These are phyloP conservation scores for Gymnothorax reevesii DNA, from an alignment of 2,797 vertebrate species.

Conservation along the genomic window DNA sequence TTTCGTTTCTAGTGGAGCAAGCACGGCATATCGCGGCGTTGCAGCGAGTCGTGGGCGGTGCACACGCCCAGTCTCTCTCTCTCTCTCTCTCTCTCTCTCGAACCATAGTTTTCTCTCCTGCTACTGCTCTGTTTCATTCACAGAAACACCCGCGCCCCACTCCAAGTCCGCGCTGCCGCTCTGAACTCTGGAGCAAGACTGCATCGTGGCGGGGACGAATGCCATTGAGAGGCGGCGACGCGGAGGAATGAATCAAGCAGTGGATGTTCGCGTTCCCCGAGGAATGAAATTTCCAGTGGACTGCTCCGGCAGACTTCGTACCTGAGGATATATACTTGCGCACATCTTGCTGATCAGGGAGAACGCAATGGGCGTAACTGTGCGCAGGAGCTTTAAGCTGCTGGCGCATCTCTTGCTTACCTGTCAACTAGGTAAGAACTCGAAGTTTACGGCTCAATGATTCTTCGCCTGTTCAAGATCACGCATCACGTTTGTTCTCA, in stretches of 20 bases:
- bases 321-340: slow-evolving; percentile 8
- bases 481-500: not conserved
- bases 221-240: slow-evolving; percentile 36
- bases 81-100: not conserved
- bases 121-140: not conserved
- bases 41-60: slow-evolving; percentile 62
- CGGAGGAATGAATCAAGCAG: slow-evolving; percentile 55
- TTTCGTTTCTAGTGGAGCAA: not conserved
- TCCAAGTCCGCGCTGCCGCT: slow-evolving; percentile 24
- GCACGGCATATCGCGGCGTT: slow-evolving; percentile 15
- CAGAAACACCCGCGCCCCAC: not conserved
- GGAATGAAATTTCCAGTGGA: slow-evolving; percentile 16
- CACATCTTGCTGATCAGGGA: slow-evolving; percentile 37
- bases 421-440: slow-evolving; percentile 82
- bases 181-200: slow-evolving; percentile 24
- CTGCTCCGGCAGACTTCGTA: not conserved
- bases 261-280: slow-evolving; percentile 55
- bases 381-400: slow-evolving; percentile 62
- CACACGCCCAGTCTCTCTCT: slow-evolving; percentile 49
- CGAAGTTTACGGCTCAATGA: slow-evolving; percentile 17
- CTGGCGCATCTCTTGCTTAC: slow-evolving; percentile 77
- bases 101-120: not conserved
- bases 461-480: slow-evolving; percentile 2
- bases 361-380: slow-evolving; percentile 69
- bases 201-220: slow-evolving; percentile 26